Evolutionary conservation across 2,113 vertebrate genomes (phyloP).

Genomic region (Mus pahari): DNA sequence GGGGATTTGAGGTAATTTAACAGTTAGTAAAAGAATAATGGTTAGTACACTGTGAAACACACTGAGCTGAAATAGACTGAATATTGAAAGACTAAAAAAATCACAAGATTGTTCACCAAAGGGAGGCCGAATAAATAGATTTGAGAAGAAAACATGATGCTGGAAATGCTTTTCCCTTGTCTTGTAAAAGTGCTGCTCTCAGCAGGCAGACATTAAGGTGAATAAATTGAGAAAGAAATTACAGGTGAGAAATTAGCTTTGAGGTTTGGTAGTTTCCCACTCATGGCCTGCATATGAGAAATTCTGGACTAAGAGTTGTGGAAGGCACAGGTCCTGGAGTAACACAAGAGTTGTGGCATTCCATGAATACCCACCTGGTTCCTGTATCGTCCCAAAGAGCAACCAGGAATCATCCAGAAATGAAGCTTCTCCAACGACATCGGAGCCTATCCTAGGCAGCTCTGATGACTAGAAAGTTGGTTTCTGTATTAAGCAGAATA

Average conservation of each 20-base stretch:
- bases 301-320: background rate
- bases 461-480: background rate
- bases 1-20: background rate
- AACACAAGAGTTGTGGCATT: background rate
- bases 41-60: constrained; percentile 28
- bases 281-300: background rate
- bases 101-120: background rate
- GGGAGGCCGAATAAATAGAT: constrained; percentile 23
- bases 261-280: background rate
- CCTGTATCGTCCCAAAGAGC: background rate
- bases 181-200: constrained; percentile 18
- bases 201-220: background rate
- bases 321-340: background rate
- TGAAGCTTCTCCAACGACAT: background rate
- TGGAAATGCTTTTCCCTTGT: constrained; percentile 34
- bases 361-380: accelerated
- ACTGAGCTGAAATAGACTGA: constrained; percentile 31
- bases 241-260: constrained; percentile 17
- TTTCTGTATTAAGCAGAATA: background rate
- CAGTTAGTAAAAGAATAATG: constrained; percentile 37
- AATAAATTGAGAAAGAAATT: background rate
- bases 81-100: constrained; percentile 14
- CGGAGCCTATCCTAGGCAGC: background rate
- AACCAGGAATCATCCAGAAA: background rate
- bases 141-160: constrained; percentile 10